Evolutionary conservation across 2,797 vertebrate genomes (phyloP), one percentile per base, ranked within the genome.

Genomic region (Capromys pilorides): DNA sequence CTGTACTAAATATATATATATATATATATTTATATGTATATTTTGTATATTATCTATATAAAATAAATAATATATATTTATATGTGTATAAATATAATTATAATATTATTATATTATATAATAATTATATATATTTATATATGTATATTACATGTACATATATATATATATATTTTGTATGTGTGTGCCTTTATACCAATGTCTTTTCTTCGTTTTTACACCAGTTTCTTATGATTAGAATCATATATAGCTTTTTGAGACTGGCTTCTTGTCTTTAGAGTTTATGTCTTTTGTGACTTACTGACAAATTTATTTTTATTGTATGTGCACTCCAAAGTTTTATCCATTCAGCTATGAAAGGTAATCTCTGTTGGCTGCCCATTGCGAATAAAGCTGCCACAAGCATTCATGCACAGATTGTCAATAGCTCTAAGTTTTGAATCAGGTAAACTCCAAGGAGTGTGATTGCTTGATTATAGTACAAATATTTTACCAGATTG

Each of bases 291-390:
- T 75, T 57, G 26, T 82, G 51, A 8, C 67, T 86, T 71, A 19
- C 36, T 77, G 86, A 24, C 45, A 82, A 31, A 69, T 96, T 92
- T 95, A 39, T 66, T 75, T 80, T 78, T 31, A 19, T 51, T 31
- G 14, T 49, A 14, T 78, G 45, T 49, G 75, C 19, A 16, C 8
- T 1, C 16, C 75, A 33, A 18, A 78, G 7, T 51, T 31, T 31
- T 51, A 49, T 49, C 26, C 14, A 49, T 51, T 78, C 14, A 78
- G 28, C 28, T 26, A 33, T 51, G 26, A 51, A 28, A 33, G 45
- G 28, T 45, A 28, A 33, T 51, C 75, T 51, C 8, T 0, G 1
- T 78, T 78, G 75, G 31, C 28, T 57, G 69, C 36, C 77, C 13
- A 26, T 81, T 86, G 75, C 81, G 24, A 71, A 62, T 86, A 86